Evolutionary conservation across 2,888 invertebrate species (phyloP), one percentile per base, ranked within the genome.

Genomic region (Acanthopleura granulata): DNA sequence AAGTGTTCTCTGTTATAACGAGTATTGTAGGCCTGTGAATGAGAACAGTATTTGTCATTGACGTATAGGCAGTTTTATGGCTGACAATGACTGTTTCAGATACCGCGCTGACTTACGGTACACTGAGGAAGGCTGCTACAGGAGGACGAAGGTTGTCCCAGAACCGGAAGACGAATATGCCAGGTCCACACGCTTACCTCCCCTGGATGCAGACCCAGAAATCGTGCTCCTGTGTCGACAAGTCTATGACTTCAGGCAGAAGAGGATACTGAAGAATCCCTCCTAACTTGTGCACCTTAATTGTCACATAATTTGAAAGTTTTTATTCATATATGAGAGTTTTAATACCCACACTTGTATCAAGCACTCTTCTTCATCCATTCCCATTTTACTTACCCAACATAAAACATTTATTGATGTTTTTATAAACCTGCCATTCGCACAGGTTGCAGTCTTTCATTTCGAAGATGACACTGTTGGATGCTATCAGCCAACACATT

Each of bases 171-270:
- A 85, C 12, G 80, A 79, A 1, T 87, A 86, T 76, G 78, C 82
- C 29, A 75, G 86, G 66, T 73, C 75, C 29, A 76, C 82, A 62
- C 82, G 85, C 49, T 84, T 90, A 76, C 93, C 95, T 84, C 93
- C 94, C 91, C 90, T 94, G 91, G 91, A 94, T 91, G 91, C 94
- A 83, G 92, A 93, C 76, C 93, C 94, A 72, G 97, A 97, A 86
- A 94, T 96, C 91, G 95, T 98, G 66, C 95, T 98, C 90, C 96
- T 97, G 92, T 98, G 98, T 91, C 94, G 97, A 72, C 94, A 96
- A 85, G 95, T 98, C 77, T 98, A 98, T 92, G 98, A 98, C 92
- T 97, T 96, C 92, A 93, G 97, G 84, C 95, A 96, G 86, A 97
- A 96, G 89, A 93, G 95, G 85, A 93, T 95, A 78, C 89, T 92